Evolutionary conservation across 1,140 invertebrate species (phyloP).

Genomic region (Euschistus heros): DNA sequence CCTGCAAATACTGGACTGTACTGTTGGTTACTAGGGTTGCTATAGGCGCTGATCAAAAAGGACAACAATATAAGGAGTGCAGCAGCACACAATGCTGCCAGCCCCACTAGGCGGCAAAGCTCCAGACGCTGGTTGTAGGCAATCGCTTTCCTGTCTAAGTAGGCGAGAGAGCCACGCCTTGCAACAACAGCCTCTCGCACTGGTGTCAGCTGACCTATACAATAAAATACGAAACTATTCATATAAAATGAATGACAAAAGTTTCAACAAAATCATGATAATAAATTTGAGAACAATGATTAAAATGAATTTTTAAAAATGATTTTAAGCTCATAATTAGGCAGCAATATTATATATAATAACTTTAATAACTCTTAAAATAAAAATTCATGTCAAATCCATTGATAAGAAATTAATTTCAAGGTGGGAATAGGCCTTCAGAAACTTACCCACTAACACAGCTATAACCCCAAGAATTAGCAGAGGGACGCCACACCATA

Average conservation of each 20-base stretch:
- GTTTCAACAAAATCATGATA: too few relatives aligned
- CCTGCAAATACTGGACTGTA: not conserved
- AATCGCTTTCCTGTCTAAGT: slow-evolving; percentile 20
- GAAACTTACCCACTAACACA: slow-evolving; percentile 22
- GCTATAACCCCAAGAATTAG: slow-evolving; percentile 20
- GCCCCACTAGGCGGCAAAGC: slow-evolving; percentile 13
- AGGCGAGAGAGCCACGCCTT: slow-evolving; percentile 4
- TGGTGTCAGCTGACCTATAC: slow-evolving; percentile 22
- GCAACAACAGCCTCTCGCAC: slow-evolving; percentile 17
- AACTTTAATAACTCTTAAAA: too few relatives aligned
- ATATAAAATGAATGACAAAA: too few relatives aligned
- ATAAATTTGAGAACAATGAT: too few relatives aligned
- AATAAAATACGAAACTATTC: not conserved
- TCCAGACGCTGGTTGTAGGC: slow-evolving; percentile 20
- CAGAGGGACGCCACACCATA: slow-evolving; percentile 26
- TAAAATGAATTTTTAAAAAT: not conserved
- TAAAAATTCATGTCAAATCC: too few relatives aligned
- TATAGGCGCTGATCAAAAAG: slow-evolving; percentile 22
- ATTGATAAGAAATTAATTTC: too few relatives aligned
- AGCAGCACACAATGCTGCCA: slow-evolving; percentile 19
- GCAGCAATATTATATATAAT: not conserved
- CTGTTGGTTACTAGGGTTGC: not conserved
- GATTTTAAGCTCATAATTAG: not conserved
- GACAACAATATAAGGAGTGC: slow-evolving; percentile 20
- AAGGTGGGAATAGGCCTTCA: not conserved